Conservation (phyloP, 30 jellyfish, hydroid and myxozoan species). For the Phacellophora camtschatica region DNA sequence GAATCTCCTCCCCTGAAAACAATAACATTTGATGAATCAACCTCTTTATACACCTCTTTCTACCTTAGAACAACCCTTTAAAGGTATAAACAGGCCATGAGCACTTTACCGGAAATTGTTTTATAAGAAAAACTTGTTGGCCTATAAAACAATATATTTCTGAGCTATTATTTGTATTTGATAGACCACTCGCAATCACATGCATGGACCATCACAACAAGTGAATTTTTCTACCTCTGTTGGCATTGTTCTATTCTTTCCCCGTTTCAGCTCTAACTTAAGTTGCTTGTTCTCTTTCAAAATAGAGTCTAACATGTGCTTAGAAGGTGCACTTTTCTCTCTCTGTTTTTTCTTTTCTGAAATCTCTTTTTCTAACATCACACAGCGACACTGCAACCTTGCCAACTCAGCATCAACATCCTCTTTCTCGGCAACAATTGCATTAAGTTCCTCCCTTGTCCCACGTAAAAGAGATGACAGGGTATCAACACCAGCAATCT, state of each 20-base stretch:
- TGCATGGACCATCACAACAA: too few relatives aligned
- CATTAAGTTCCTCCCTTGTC: constrained; percentile 59
- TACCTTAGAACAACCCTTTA: too few relatives aligned
- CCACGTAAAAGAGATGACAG: constrained; percentile 61
- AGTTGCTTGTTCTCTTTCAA: constrained; percentile 55
- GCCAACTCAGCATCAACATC: constrained; percentile 49
- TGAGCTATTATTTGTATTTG: too few relatives aligned
- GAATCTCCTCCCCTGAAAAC: too few relatives aligned
- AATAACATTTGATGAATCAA: too few relatives aligned
- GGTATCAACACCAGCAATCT: constrained; percentile 70
- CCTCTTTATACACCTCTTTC: too few relatives aligned
- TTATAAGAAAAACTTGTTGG: too few relatives aligned
- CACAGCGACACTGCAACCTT: constrained; percentile 50
- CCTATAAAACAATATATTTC: too few relatives aligned
- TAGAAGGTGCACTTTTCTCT: constrained; percentile 7
- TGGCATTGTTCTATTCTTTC: not conserved
- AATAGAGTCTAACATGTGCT: constrained; percentile 27
- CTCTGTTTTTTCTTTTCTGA: not conserved
- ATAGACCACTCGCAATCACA: too few relatives aligned
- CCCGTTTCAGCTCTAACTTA: constrained; percentile 32
- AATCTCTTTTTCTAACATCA: constrained; percentile 59
- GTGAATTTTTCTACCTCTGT: too few relatives aligned
- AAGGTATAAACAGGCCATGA: too few relatives aligned
- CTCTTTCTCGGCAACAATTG: constrained; percentile 58
- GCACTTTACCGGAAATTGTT: too few relatives aligned